Evolutionary conservation across 2,113 vertebrate genomes (phyloP), one percentile per base, ranked within the genome.

Genomic region (Barbus barbus): DNA sequence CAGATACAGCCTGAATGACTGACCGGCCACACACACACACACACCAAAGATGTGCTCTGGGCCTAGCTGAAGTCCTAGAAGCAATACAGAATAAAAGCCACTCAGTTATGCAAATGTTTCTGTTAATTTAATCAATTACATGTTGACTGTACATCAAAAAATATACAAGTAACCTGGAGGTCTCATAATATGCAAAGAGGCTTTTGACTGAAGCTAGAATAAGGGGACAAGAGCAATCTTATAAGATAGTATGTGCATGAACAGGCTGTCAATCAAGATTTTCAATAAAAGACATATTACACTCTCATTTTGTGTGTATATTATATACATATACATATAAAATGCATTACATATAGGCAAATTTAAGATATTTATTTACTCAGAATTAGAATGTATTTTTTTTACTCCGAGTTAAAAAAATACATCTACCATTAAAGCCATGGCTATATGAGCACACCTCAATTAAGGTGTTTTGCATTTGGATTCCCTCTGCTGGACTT

Each of bases 31-130:
- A 44, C 77, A 28, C 26, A 24, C 12, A 20, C 61, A 24, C 60
- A 65, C 28, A 18, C 63, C 12, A 22, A 71, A 90, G 91, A 87
- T 87, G 87, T 92, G 95, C 95, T 96, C 89, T 90, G 92, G 96
- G 96, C 94, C 89, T 91, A 83, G 91, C 93, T 94, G 88, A 93
- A 94, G 87, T 87, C 86, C 74, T 53, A 81, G 79, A 79, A 89
- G 82, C 31, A 90, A 77, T 48, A 85, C 53, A 81, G 94, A 94
- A 93, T 92, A 94, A 94, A 95, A 94, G 91, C 36, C 87, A 94
- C 88, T 92, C 86, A 90, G 95, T 95, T 95, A 96, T 96, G 96
- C 93, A 95, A 96, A 97, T 95, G 90, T 91, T 78, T 84, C 89
- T 87, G 91, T 93, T 96, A 95, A 95, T 90, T 91, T 90, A 90